A percentile compares a stretch with the other conserved stretches of the same genome.
These are phyloP conservation scores for Syrphus vitripennis DNA, from an alignment of 2,888 invertebrate genomes.

Conservation along the genomic window DNA sequence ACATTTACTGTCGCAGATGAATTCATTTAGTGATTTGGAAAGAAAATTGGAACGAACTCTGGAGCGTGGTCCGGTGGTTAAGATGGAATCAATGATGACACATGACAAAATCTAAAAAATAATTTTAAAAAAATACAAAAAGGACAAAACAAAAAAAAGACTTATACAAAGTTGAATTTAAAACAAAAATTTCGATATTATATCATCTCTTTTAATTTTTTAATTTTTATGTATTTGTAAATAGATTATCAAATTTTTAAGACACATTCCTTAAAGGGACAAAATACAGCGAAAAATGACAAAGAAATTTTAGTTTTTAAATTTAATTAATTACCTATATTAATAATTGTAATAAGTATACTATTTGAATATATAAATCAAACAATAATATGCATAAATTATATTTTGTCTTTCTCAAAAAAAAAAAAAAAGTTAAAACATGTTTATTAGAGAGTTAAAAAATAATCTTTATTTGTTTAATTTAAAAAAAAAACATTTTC, in stretches of 20 bases:
- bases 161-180: conserved; percentile 13
- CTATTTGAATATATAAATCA: neutral
- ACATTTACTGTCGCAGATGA: conserved; percentile 75
- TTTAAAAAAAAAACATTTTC: neutral
- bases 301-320: conserved; percentile 56
- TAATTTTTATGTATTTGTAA: conserved; percentile 4
- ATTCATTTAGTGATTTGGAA: conserved; percentile 75
- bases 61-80: conserved; percentile 79
- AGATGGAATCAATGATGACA: conserved; percentile 76
- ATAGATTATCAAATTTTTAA: conserved; percentile 30
- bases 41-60: conserved; percentile 78
- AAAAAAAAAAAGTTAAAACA: neutral
- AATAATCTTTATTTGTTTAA: neutral
- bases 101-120: neutral
- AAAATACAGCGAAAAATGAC: conserved; percentile 52
- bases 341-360: neutral
- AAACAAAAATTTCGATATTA: neutral
- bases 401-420: neutral
- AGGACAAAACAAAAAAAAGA: neutral
- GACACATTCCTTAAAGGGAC: conserved; percentile 57
- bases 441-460: neutral
- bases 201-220: neutral
- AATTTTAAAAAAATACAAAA: neutral
- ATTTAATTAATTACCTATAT: neutral
- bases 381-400: neutral